phyloP scores from a whole-genome alignment of 2,888 invertebrate genomes.

The Dicycla oo region DNA sequence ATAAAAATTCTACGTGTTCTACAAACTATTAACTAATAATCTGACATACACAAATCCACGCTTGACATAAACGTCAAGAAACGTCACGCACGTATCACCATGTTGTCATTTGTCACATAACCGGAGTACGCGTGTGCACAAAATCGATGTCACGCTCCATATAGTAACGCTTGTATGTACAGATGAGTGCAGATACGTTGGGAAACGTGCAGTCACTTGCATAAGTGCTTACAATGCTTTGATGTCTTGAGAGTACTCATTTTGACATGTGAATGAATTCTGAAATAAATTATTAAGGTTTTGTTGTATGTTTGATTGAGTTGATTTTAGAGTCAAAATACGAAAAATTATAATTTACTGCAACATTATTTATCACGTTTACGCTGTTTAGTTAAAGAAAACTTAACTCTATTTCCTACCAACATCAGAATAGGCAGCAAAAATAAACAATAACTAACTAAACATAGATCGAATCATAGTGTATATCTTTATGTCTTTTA shows the following conservation, averaged over 20 bases:
- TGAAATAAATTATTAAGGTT: neutral
- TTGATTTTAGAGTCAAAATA: neutral
- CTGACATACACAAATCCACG: neutral
- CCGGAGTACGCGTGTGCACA: conserved; percentile 60
- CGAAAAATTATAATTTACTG: neutral
- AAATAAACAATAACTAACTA: neutral
- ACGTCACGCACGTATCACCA: conserved; percentile 31
- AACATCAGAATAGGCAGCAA: neutral
- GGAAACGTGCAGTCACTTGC: conserved; percentile 48
- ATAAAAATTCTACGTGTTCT: neutral
- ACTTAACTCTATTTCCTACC: neutral
- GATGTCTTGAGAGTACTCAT: conserved; percentile 5
- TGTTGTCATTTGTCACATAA: conserved; percentile 65
- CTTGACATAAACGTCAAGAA: conserved; percentile 42
- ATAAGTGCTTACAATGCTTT: conserved; percentile 36
- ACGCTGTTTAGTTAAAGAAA: neutral
- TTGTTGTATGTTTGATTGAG: neutral
- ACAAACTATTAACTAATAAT: neutral
- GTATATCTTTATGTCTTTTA: neutral
- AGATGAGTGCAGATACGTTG: conserved; percentile 68
- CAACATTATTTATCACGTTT: neutral
- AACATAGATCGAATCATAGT: neutral
- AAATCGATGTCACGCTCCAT: conserved; percentile 82
- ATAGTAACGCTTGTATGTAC: conserved; percentile 70
- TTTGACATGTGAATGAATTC: neutral